Base-by-base conservation (phyloP, 2,888 invertebrate species). In the Ligdia adustata region DNA sequence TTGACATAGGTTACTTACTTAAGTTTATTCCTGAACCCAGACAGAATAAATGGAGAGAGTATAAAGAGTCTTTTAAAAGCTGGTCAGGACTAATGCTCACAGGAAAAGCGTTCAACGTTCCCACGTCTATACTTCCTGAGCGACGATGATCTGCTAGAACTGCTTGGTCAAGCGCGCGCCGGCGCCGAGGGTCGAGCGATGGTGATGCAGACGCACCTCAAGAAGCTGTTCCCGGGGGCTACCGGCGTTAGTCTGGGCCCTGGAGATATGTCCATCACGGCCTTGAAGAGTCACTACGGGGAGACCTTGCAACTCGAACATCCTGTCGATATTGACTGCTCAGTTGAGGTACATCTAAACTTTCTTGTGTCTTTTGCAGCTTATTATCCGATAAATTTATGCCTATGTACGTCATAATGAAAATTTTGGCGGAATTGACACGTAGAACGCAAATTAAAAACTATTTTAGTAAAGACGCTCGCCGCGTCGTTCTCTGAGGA, bases 81-180 rank as follows among this genome's bases (percentile, higher is more conserved):
- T n/a, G n/a, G n/a, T n/a, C n/a, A n/a, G n/a, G n/a, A n/a, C n/a
- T n/a, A n/a, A n/a, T n/a, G n/a, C n/a, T n/a, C n/a, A 32, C 79
- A 98, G 97, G 97, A 97, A 63, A 99, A 99, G 82, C 93, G 99
- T 26, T 94, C 95, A 0, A 92, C 94, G 34, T 99, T 99, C 85
- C 98, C 99, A 4, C 92, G 99, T 48, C 96, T 99, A 65, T 98
- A 99, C 76, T 99, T 99, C 78, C 91, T 99, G 55, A 98, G 98
- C 49, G 99, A 99, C 74, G 99, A 99, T 71, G 99, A 99, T 82
- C 91, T 99, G 41, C 86, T 99, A 45, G 99, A 99, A 90, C 93
- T 99, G 52, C 92, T 99, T 6, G 98, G 98, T 0, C 98, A 98
- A 84, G 95, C 97, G 0, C 94, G 96, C 0, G 97, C 97, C 64